Evolutionary conservation across 2,113 vertebrate species (phyloP).

Genomic region (Nycticorax nycticorax): DNA sequence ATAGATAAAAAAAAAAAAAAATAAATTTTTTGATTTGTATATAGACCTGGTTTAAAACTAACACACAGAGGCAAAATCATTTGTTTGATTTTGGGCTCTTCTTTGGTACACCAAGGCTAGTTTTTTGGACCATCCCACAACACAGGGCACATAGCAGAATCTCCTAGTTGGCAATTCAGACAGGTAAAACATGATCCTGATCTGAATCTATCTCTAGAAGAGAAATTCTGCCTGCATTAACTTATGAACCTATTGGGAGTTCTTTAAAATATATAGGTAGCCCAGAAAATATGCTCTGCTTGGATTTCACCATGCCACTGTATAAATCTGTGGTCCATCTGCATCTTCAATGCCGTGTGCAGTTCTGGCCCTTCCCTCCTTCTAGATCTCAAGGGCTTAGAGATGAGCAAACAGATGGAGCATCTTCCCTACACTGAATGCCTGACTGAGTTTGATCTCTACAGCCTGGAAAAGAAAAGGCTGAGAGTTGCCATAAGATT

Average conservation of each 20-base stretch:
- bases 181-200: background rate
- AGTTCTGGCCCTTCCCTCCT: background rate
- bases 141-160: background rate
- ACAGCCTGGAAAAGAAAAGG: background rate
- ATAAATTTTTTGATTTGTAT: background rate
- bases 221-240: background rate
- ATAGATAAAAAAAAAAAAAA: too few relatives aligned
- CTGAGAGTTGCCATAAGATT: background rate
- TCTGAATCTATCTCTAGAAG: background rate
- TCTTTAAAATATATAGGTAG: background rate
- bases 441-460: background rate
- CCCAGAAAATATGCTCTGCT: background rate
- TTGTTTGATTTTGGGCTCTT: background rate
- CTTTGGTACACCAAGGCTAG: background rate
- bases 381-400: background rate
- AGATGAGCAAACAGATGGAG: background rate
- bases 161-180: background rate
- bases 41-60: background rate
- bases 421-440: background rate
- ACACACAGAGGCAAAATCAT: background rate
- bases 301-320: background rate
- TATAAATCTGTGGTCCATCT: background rate
- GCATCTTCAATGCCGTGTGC: rapidly evolving
- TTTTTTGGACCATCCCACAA: background rate
- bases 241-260: background rate